These are phyloP conservation scores for Macropus fuliginosus DNA, from an alignment of 2,797 vertebrate species.

Conservation along the genomic window DNA sequence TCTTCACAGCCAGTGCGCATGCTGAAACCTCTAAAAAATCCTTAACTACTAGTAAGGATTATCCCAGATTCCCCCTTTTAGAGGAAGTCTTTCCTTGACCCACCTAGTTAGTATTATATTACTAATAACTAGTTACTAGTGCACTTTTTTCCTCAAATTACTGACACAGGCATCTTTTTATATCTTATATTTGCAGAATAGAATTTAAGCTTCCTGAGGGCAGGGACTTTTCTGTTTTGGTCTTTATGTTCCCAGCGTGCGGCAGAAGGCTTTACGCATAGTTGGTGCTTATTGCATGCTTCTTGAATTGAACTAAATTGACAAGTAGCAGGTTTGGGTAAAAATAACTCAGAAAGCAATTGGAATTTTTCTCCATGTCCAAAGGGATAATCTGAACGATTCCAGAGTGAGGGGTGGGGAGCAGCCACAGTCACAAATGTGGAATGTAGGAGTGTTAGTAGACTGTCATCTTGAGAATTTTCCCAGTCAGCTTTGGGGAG, in stretches of 20 bases:
- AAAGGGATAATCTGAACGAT: background rate
- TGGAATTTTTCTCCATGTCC: background rate
- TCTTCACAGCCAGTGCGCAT: background rate
- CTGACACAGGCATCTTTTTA: background rate
- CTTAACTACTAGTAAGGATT: background rate
- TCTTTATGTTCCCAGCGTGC: background rate
- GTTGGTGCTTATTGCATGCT: background rate
- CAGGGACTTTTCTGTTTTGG: background rate
- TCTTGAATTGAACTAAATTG: background rate
- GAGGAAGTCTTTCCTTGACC: background rate
- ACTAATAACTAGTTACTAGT: background rate
- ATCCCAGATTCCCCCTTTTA: background rate
- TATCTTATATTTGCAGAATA: background rate
- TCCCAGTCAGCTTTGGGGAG: background rate
- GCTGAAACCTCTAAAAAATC: background rate
- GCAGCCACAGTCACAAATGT: background rate
- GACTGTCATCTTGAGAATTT: background rate
- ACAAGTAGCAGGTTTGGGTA: background rate
- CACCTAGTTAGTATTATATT: background rate
- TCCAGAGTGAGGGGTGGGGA: background rate
- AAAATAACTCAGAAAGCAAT: background rate
- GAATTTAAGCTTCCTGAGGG: background rate
- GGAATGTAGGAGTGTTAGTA: background rate
- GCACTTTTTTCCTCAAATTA: background rate
- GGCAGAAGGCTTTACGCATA: background rate